These are phyloP conservation scores for Setophaga kirtlandii DNA, from an alignment of 2,113 vertebrate species.

Conservation along the genomic window DNA sequence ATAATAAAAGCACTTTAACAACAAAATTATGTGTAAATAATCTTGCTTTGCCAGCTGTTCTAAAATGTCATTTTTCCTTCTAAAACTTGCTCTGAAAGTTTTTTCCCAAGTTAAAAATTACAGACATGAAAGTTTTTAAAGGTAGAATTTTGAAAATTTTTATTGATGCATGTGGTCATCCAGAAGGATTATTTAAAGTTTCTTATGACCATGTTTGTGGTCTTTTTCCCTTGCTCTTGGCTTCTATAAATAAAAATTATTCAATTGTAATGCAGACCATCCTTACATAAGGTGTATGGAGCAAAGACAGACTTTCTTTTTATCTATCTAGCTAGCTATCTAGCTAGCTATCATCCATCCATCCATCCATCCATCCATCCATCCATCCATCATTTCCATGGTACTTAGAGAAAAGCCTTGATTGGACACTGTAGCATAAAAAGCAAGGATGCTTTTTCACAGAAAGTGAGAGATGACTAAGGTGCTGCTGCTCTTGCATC, in stretches of 20 bases:
- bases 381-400: background rate
- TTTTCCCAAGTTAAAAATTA: background rate
- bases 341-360: background rate
- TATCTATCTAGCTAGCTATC: background rate
- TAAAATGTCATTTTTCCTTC: background rate
- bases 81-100: background rate
- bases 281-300: background rate
- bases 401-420: background rate
- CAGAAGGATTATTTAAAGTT: background rate
- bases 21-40: background rate
- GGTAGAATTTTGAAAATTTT: background rate
- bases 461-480: background rate
- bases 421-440: background rate
- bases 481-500: no score
- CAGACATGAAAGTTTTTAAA: background rate
- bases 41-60: background rate
- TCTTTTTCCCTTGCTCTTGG: background rate
- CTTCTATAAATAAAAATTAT: background rate
- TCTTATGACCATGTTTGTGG: background rate
- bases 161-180: background rate
- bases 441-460: background rate
- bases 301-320: background rate
- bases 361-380: no score
- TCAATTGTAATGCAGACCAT: background rate
- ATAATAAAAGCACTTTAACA: background rate